These are phyloP conservation scores for Bombus terrestris DNA, from an alignment of 1,140 invertebrate species.

Conservation along the genomic window DNA sequence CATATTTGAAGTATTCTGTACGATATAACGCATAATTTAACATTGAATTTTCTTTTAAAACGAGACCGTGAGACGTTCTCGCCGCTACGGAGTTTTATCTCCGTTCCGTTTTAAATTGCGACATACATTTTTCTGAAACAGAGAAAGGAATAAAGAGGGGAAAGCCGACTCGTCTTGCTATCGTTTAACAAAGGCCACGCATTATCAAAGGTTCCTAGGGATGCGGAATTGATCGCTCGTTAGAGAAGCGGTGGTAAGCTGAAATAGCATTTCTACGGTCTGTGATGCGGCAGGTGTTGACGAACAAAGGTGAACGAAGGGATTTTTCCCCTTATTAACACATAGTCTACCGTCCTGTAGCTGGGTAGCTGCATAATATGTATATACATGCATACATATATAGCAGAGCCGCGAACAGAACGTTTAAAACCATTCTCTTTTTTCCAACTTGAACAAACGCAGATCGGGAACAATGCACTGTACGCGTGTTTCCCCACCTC, in stretches of 20 bases:
- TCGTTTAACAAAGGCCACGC: slow-evolving; percentile 7
- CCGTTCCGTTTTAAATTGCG: background rate
- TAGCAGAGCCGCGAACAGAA: slow-evolving; percentile 8
- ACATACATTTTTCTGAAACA: background rate
- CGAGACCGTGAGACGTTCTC: background rate
- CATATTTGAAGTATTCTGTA: background rate
- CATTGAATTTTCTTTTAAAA: background rate
- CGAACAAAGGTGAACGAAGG: slow-evolving; percentile 44
- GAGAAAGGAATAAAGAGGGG: background rate
- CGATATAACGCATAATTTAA: background rate
- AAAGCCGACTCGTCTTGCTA: background rate
- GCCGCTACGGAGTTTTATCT: no score
- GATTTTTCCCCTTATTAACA: slow-evolving; percentile 52
- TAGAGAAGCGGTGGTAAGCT: slow-evolving; percentile 40
- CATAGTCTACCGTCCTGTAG: slow-evolving; percentile 11
- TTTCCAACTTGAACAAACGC: background rate
- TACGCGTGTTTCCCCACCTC: background rate
- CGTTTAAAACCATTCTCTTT: slow-evolving; percentile 34
- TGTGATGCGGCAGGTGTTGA: slow-evolving; percentile 47
- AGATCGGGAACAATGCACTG: slow-evolving; percentile 31
- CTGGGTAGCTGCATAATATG: no score
- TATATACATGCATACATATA: background rate
- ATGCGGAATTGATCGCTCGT: slow-evolving; percentile 51
- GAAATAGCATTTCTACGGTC: slow-evolving; percentile 37
- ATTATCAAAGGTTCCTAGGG: slow-evolving; percentile 30